Percentiles rank a stretch among this genome's conserved stretches.
phyloP scores from a whole-genome alignment of 2,113 vertebrate genomes.

The Burhinus bistriatus region DNA sequence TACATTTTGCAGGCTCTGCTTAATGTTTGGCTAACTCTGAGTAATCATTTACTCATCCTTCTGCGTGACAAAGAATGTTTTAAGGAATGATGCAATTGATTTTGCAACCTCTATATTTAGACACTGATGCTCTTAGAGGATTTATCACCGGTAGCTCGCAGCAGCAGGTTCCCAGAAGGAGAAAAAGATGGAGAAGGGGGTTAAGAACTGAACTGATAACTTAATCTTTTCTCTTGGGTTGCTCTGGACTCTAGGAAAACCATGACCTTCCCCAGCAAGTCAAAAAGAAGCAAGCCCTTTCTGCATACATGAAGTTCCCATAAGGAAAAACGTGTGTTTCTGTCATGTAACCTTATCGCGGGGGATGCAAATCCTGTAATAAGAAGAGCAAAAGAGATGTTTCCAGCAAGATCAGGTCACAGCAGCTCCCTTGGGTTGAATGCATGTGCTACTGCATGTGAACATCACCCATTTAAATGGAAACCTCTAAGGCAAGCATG shows the following conservation, averaged over 20 bases:
- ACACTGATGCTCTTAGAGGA: background rate
- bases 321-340: background rate
- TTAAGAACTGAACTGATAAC: background rate
- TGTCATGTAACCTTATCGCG: background rate
- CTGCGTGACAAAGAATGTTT: background rate
- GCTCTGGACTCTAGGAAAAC: background rate
- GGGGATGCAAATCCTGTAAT: background rate
- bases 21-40: background rate
- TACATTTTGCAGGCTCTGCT: background rate
- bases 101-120: slow-evolving; percentile 21
- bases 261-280: background rate
- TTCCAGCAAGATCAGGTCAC: background rate
- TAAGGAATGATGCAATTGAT: background rate
- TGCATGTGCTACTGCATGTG: background rate
- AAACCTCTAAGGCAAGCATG: background rate
- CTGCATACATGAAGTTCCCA: background rate
- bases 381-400: background rate
- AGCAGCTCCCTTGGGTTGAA: background rate
- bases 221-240: background rate
- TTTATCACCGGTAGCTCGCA: background rate
- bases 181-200: background rate
- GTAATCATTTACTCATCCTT: slow-evolving; percentile 1
- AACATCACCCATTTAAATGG: background rate
- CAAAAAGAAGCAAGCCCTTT: background rate
- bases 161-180: background rate